Evolutionary conservation across 1,140 invertebrate species (phyloP), one percentile per base, ranked within the genome.

Genomic region (Trachymyrmex cornetzi): DNA sequence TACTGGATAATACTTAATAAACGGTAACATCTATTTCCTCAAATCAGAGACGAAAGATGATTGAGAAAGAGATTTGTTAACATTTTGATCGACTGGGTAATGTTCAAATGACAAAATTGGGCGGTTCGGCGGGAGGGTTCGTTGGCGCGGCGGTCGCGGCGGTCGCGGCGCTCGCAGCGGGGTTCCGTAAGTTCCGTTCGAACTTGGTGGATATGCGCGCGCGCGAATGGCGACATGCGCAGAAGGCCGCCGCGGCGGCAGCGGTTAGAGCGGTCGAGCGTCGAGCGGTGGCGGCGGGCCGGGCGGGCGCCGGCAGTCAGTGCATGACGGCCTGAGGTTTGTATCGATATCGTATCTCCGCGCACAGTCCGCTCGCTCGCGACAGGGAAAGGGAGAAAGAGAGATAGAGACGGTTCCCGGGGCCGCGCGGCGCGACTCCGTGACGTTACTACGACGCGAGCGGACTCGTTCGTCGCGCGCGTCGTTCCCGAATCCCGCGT

Each of bases 301-400:
- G 48, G 55, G 19, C 55, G 53, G 69, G 87, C 72, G 87, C 82
- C 84, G 86, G 88, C 79, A 92, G 90, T 92, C 91, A 92, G 92
- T 93, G 92, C 92, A 92, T 92, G 92, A 91, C 92, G 92, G 92
- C 85, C 91, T 82, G 92, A 91, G 92, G 90, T 87, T 81, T 89
- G 86, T 85, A 89, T 91, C 74, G 85, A 90, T 90, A 91, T 85
- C 67, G 89, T 91, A 81, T 77, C 82, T 77, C 30, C 67, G 59
- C 69, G 86, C 66, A 87, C 89, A 63, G 27, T 53, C 30, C 48
- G 53, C 24, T 48, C 55, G 66, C 38, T 27, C 53, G 67, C 27
- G 24, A 16, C 64, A 88, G 69, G 53, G 66, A 44, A 38, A 38
- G 69, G 61, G 87, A 79, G 88, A 64, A 86, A 59, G 55, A 30